Conservation (phyloP, 2,797 vertebrate species). For the Hephaestus fuliginosus region DNA sequence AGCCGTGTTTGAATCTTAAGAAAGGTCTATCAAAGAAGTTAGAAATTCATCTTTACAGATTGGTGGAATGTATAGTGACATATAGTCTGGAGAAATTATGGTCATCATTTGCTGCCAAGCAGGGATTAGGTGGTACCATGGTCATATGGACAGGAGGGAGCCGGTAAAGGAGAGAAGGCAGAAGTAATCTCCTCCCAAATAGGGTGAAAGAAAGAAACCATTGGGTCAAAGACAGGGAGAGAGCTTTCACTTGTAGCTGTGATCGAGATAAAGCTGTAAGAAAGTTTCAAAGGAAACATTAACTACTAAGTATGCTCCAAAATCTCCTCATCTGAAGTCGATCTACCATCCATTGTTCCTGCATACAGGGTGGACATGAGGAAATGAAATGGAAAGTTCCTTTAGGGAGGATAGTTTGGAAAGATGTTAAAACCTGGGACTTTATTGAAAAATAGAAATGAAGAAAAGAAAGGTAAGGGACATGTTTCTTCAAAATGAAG, state of each 20-base stretch:
- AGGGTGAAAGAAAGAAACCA: constrained; percentile 15
- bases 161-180: constrained; percentile 8
- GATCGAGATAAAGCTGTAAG: constrained; percentile 6
- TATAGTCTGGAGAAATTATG: background rate
- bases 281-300: background rate
- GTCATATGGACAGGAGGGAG: constrained; percentile 9
- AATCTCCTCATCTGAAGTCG: background rate
- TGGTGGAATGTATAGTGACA: background rate
- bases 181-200: constrained; percentile 6
- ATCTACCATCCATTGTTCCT: background rate
- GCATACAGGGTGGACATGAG: background rate
- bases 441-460: background rate
- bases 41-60: background rate
- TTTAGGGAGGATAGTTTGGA: background rate
- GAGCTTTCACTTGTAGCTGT: constrained; percentile 12
- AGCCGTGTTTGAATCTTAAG: background rate
- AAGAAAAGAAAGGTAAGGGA: background rate
- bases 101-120: constrained; percentile 19
- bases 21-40: background rate
- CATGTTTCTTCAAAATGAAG: background rate
- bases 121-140: constrained; percentile 22
- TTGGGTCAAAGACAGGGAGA: background rate
- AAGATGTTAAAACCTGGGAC: background rate
- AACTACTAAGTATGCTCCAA: background rate
- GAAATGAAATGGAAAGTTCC: background rate